Base-by-base conservation (phyloP, 2,113 vertebrate species). In the Formicarius rufipectus region DNA sequence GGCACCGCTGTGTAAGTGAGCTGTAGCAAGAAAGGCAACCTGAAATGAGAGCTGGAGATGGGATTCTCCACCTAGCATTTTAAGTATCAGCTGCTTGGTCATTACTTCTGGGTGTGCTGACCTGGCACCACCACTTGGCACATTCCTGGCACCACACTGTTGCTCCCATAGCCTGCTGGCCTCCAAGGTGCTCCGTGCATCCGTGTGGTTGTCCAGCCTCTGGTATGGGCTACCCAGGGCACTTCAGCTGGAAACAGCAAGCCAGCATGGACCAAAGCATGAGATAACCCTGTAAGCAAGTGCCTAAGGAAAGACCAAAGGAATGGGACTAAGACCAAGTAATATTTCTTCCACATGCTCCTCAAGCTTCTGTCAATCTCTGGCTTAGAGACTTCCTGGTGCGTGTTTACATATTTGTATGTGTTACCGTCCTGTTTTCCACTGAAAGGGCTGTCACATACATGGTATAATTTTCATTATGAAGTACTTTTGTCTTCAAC, bases 121-220 rank as follows among this genome's bases (percentile, higher is more conserved):
- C 69, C 7, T 59, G 64, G 28, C 68, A 35, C 24, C 0, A 4
- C 23, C 1, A 4, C 55, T 66, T 37, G 5, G 4, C 42, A 31
- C 0, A 0, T 9, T 60, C 49, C 85, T 16, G 15, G 55, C 6
- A 3, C 30, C 12, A 15, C 35, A 10, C 56, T 9, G 5, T 21
- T 30, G 33, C 31, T 52, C 17, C 9, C 42, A 4, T 4, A 14
- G 30, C 31, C 62, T 67, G 27, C 45, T 52, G 11, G 10, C 55
- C 55, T 52, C n/a, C 52, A 28, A 37, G 42, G 18, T 21, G 18
- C 31, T 83, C 60, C 8, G 12, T 35, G 40, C 40, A n/a, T 33
- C 30, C 15, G 1, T 0, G 1, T 19, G 19, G 25, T 62, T 33
- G 22, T 59, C 30, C 49, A 44, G 45, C 35, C 50, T 45, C 28